Evolutionary conservation across 2,113 vertebrate genomes (phyloP).

Genomic region (Microtus ochrogaster): DNA sequence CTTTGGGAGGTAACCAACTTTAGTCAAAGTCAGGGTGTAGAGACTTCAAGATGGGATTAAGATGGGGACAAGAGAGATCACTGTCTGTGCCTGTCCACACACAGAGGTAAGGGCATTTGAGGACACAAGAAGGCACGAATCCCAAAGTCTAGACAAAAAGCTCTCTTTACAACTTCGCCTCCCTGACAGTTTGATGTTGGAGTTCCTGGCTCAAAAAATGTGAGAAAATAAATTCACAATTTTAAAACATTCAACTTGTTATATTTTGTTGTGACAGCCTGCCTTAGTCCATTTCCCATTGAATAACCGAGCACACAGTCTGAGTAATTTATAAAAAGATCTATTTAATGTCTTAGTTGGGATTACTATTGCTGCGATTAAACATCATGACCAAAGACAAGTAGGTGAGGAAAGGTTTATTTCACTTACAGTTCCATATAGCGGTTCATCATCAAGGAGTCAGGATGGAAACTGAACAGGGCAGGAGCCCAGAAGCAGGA

Average conservation of each 20-base stretch:
- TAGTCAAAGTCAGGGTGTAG: neutral
- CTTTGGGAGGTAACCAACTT: neutral
- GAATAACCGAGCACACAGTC: neutral
- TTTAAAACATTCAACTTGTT: neutral
- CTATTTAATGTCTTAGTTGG: neutral
- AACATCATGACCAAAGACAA: neutral
- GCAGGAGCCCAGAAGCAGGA: neutral
- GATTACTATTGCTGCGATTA: neutral
- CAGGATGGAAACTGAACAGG: neutral
- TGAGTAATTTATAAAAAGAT: neutral
- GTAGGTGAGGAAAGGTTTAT: neutral
- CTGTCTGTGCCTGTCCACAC: neutral
- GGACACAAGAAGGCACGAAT: neutral
- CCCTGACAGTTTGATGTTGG: neutral
- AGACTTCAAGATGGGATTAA: neutral
- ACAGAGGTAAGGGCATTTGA: neutral
- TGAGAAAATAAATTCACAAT: constrained; percentile 20
- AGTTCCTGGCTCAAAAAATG: neutral
- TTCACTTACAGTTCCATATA: neutral
- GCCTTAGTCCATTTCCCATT: neutral
- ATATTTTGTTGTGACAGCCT: neutral
- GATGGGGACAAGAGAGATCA: neutral
- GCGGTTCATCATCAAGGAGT: neutral
- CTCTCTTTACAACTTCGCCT: neutral
- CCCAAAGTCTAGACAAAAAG: neutral